A percentile compares a stretch with the other conserved stretches of the same genome.
Conservation (phyloP, 2,888 invertebrate genomes). For the Parnassius mnemosyne region DNA sequence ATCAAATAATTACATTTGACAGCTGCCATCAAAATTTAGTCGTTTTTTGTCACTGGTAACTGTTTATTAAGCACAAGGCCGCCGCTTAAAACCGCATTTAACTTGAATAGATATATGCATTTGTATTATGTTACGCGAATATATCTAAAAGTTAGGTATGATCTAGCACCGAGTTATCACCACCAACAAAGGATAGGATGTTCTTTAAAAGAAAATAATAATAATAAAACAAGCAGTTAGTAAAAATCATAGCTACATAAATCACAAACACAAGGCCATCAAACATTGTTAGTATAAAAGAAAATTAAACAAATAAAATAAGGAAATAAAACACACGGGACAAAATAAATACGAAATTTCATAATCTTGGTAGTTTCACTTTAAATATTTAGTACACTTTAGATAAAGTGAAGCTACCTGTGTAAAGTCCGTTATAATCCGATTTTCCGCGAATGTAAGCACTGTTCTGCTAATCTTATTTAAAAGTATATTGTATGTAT, state of each 20-base stretch:
- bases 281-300: constrained; percentile 57
- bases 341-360: constrained; percentile 37
- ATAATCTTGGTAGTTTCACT: constrained; percentile 42
- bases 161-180: constrained; percentile 71
- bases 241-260: constrained; percentile 49
- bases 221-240: constrained; percentile 63
- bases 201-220: constrained; percentile 41
- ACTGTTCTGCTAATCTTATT: no score
- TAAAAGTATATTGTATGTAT: no score
- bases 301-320: constrained; percentile 41
- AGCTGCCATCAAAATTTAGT: constrained; percentile 54
- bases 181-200: constrained; percentile 53
- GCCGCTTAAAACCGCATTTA: constrained; percentile 56
- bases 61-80: constrained; percentile 44
- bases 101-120: constrained; percentile 42
- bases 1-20: constrained; percentile 63
- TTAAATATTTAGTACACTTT: constrained; percentile 24
- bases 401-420: constrained; percentile 23
- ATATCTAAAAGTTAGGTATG: constrained; percentile 44
- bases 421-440: neutral
- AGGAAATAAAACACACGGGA: constrained; percentile 32
- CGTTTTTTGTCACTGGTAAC: constrained; percentile 48
- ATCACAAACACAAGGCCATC: constrained; percentile 57
- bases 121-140: constrained; percentile 34
- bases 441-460: neutral